Base-by-base conservation (phyloP, 2,797 vertebrate species). In the Acanthiza pusilla region DNA sequence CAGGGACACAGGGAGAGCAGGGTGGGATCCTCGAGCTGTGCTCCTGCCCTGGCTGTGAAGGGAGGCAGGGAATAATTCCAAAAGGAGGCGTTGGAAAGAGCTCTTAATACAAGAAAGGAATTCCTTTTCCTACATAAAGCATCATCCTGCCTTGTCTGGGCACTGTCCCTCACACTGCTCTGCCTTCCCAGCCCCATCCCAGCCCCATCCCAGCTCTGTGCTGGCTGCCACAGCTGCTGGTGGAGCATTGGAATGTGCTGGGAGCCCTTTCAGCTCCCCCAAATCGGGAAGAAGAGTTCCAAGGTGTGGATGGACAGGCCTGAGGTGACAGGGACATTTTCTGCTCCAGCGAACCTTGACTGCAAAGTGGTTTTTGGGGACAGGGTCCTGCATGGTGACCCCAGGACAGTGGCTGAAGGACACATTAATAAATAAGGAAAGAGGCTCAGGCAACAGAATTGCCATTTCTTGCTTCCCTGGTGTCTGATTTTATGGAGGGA, bases 401-500 rank as follows among this genome's bases (percentile, higher is more conserved):
- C 51, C 51, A n/a, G 54, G 26, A 27, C 19, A 54, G 61, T 0
- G 0, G 18, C 23, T 20, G 61, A 67, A 43, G 42, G 47, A 61
- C 26, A 27, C 32, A 3, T 27, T 7, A 30, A 27, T 58, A 38
- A 71, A 65, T 42, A 14, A 80, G 63, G n/a, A 16, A 48, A 27
- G 42, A 68, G 26, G 51, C 58, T 74, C 54, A 65, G 58, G 30
- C 40, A 71, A 20, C 30, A 73, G 45, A 89, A 48, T 45, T 40
- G 29, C 48, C 20, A 21, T 48, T 85, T 74, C 45, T 76, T 13
- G 16, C 43, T 36, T 47, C 45, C 53, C 65, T 79, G 51, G 10
- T 57, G 60, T 90, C 51, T 43, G 1, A 42, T 60, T 90, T 0
- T 0, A 19, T 3, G 16, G 5, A 62, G 12, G 25, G 51, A 68